Conservation (phyloP, 2,888 invertebrate genomes). For the Agriopis aurantiaria region DNA sequence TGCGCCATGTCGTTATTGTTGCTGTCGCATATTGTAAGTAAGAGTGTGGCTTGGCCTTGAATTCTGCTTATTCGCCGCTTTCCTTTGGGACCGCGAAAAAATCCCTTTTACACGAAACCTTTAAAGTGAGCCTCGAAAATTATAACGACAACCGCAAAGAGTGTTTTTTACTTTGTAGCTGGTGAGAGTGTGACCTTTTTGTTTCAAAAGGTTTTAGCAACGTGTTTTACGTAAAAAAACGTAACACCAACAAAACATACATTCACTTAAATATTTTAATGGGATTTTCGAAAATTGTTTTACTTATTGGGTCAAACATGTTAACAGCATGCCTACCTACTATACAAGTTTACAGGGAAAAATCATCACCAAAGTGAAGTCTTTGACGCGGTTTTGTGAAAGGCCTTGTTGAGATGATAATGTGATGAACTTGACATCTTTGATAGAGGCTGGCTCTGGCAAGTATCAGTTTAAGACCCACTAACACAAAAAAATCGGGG, state of each 20-base stretch:
- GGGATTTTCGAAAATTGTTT: no score
- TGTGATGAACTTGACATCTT: no score
- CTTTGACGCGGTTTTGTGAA: no score
- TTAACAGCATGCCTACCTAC: no score
- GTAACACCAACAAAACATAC: neutral
- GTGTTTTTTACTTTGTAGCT: constrained; percentile 28
- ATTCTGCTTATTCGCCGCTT: constrained; percentile 29
- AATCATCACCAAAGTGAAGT: no score
- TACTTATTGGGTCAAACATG: no score
- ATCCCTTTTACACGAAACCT: constrained; percentile 33
- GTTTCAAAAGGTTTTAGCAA: constrained; percentile 1
- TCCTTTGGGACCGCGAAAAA: constrained; percentile 35
- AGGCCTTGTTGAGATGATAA: no score
- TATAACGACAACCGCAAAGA: constrained; percentile 32
- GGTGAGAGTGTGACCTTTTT: constrained; percentile 14
- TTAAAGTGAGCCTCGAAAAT: constrained; percentile 32
- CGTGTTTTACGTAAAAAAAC: neutral
- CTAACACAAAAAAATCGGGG: no score
- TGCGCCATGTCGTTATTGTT: neutral
- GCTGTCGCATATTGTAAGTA: neutral
- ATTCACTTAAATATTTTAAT: no score
- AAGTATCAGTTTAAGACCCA: no score
- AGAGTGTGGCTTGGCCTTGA: constrained; percentile 17
- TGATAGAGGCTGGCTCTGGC: no score
- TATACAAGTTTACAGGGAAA: no score